These are phyloP conservation scores for Drosophila acutilabella DNA, from an alignment of 2,888 invertebrate species.

Conservation along the genomic window DNA sequence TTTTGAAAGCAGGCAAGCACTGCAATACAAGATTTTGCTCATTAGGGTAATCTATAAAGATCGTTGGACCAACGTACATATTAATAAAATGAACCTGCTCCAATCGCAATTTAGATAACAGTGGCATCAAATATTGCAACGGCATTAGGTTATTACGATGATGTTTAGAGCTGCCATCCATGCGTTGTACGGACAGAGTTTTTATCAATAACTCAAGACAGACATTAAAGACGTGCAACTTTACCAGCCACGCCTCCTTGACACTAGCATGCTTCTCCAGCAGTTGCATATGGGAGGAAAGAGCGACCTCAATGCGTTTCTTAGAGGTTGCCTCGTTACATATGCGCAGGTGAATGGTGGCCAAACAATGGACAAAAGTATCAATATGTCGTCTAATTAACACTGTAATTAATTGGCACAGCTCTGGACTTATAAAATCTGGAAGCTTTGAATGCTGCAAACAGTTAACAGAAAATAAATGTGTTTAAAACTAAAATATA, in stretches of 20 bases:
- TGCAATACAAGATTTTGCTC: conserved; percentile 3
- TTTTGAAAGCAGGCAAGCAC: conserved; percentile 33
- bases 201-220: conserved; percentile 41
- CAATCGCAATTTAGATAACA: conserved; percentile 46
- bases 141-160: conserved; percentile 33
- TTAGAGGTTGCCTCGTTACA: conserved; percentile 14
- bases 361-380: conserved; percentile 43
- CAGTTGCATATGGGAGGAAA: conserved; percentile 43
- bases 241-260: conserved; percentile 56
- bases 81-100: conserved; percentile 37
- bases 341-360: conserved; percentile 53
- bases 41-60: neutral
- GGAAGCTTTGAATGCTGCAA: conserved; percentile 24
- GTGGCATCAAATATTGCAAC: conserved; percentile 26
- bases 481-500: neutral
- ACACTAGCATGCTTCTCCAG: conserved; percentile 29
- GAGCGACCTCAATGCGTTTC: neutral
- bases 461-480: neutral
- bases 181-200: conserved; percentile 20
- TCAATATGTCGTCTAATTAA: conserved; percentile 35
- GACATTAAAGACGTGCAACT: conserved; percentile 35
- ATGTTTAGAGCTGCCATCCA: neutral
- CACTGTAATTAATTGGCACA: conserved; percentile 34
- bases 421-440: conserved; percentile 30
- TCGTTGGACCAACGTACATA: conserved; percentile 34